Percentiles rank a stretch among this genome's conserved stretches.
These are phyloP conservation scores for Chaetogeoica ovagalla DNA, from an alignment of 2,888 invertebrate genomes.

Conservation along the genomic window DNA sequence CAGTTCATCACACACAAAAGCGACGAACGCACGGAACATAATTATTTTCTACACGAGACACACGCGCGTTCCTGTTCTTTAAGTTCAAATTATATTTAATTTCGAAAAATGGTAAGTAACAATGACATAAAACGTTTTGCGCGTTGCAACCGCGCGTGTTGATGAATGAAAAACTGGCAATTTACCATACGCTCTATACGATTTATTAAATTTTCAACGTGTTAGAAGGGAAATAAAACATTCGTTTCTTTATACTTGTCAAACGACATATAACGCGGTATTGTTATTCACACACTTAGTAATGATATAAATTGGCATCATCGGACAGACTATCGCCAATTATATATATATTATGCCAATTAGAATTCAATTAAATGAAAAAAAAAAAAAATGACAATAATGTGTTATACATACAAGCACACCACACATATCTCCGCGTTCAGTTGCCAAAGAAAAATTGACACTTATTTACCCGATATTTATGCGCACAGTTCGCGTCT, in stretches of 20 bases:
- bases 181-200: slow-evolving; percentile 33
- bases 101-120: slow-evolving; percentile 41
- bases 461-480: slow-evolving; percentile 23
- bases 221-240: background rate
- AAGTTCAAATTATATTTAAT: background rate
- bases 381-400: background rate
- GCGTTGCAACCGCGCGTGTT: background rate
- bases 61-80: slow-evolving; percentile 11
- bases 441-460: slow-evolving; percentile 29
- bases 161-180: slow-evolving; percentile 36
- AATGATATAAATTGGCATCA: slow-evolving; percentile 35
- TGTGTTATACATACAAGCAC: background rate
- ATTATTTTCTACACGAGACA: slow-evolving; percentile 27
- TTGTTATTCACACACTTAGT: background rate
- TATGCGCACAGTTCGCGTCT: background rate
- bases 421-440: background rate
- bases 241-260: background rate
- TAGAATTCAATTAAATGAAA: slow-evolving; percentile 33
- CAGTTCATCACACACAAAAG: slow-evolving; percentile 25
- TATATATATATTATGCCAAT: slow-evolving; percentile 15
- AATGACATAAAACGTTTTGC: background rate
- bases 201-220: slow-evolving; percentile 3
- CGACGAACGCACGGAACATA: slow-evolving; percentile 20
- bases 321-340: background rate
- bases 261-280: background rate